phyloP scores from a whole-genome alignment of 2,888 invertebrate species.

The Drosophila neutralis region DNA sequence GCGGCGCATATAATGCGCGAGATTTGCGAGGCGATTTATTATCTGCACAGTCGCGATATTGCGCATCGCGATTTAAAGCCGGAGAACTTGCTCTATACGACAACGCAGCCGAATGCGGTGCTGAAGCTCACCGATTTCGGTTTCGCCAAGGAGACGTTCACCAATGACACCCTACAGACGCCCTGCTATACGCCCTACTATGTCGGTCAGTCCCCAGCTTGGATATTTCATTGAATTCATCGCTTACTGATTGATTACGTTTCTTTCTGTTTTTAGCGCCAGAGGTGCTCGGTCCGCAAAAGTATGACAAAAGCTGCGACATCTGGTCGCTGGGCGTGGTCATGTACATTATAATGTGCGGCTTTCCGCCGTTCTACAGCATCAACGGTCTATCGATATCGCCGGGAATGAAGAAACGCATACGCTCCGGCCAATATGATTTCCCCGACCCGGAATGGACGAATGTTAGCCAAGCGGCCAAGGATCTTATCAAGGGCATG shows the following conservation, averaged over 20 bases:
- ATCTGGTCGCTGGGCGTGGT: slow-evolving; percentile 99
- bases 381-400: slow-evolving; percentile 99
- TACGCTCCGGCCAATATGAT: slow-evolving; percentile 96
- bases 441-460: slow-evolving; percentile 99
- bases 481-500: slow-evolving; percentile 97
- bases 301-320: slow-evolving; percentile 99
- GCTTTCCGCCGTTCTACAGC: slow-evolving; percentile 99
- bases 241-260: neutral
- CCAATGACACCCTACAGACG: slow-evolving; percentile 95
- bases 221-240: neutral
- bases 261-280: slow-evolving; percentile 75
- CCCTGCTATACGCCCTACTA: slow-evolving; percentile 99
- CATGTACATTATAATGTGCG: slow-evolving; percentile 99
- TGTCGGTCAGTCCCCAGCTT: slow-evolving; percentile 88
- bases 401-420: slow-evolving; percentile 98
- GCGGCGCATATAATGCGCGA: slow-evolving; percentile 98
- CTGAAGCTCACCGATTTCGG: slow-evolving; percentile 99
- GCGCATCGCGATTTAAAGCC: slow-evolving; percentile 99
- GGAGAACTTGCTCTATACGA: slow-evolving; percentile 97
- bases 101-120: slow-evolving; percentile 89
- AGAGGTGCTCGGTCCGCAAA: slow-evolving; percentile 97
- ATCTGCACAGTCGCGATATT: slow-evolving; percentile 96
- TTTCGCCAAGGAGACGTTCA: slow-evolving; percentile 97
- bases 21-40: slow-evolving; percentile 97
- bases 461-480: slow-evolving; percentile 96